A percentile compares a stretch with the other conserved stretches of the same genome.
Conservation (phyloP, 2,113 vertebrate genomes). For the Isurus oxyrinchus region DNA sequence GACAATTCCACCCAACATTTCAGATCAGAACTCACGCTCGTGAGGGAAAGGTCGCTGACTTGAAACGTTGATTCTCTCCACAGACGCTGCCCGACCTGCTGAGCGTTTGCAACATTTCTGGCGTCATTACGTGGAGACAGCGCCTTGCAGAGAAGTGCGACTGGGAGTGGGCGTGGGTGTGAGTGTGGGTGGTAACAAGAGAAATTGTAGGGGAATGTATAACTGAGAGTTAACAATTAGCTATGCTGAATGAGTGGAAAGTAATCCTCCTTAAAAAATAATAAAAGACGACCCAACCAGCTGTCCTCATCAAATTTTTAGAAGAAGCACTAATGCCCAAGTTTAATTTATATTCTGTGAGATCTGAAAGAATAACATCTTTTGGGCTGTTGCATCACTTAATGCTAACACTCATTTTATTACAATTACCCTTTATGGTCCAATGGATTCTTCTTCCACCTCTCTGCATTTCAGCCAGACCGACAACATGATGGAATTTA, state of each 20-base stretch:
- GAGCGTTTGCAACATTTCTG: background rate
- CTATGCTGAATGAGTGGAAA: background rate
- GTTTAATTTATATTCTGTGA: background rate
- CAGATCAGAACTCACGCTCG: too few relatives aligned
- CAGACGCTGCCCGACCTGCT: background rate
- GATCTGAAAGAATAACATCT: background rate
- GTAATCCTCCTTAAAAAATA: background rate
- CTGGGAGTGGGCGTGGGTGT: too few relatives aligned
- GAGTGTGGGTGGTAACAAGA: background rate
- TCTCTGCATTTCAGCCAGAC: background rate
- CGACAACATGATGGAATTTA: background rate
- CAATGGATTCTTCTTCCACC: background rate
- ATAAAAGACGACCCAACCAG: background rate
- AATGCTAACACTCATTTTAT: background rate
- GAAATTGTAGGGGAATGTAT: background rate
- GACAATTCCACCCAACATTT: too few relatives aligned
- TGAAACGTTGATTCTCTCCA: background rate
- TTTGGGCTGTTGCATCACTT: background rate
- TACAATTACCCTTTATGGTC: background rate
- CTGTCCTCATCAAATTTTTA: background rate
- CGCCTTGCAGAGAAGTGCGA: background rate
- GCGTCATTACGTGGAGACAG: background rate
- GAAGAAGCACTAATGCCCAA: background rate
- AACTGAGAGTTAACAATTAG: background rate
- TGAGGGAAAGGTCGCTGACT: background rate